Base-by-base conservation (phyloP, 2,797 vertebrate genomes). In the Echeneis naucrates region DNA sequence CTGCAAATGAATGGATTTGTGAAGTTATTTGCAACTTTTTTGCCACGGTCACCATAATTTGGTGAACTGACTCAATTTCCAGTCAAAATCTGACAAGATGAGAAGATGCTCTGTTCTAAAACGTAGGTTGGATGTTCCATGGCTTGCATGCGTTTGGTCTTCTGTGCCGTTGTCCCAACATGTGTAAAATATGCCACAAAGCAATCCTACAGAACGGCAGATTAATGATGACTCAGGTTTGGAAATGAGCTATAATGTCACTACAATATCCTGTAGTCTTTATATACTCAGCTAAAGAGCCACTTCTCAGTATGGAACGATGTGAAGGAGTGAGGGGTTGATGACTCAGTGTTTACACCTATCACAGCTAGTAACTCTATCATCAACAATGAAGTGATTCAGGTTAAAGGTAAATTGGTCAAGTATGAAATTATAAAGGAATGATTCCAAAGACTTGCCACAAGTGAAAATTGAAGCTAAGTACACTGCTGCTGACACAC, bases 321-420 rank as follows among this genome's bases (percentile, higher is more conserved):
- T 21, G 62, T 35, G 40, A 69, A 64, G 4, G 35, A 13, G 16
- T 27, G 50, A 51, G 27, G 47, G 74, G 27, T 19, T 8, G 52
- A 52, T 38, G 71, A 71, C 57, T 70, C 61, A 30, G 66, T 57
- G 32, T 44, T 70, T 19, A 78, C 50, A 76, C 50, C 37, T 52
- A 67, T 12, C 40, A 75, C 52, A 68, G 50, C 52, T 23, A 68
- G 57, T 26, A 61, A 35, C 27, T 65, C 65, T 75, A 78, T 56
- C 47, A 61, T 51, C 5, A 0, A 77, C 40, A 40, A 12, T 27
- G 47, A 64, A 66, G 68, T 65, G 26, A 73, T 55, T 56, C 23
- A 63, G 44, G 52, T 78, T 53, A 80, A 57, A 81, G 47, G 71
- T 59, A 74, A 63, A 77, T 51, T 57, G 72, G 67, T 75, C 68